These are phyloP conservation scores for Teleogryllus oceanicus DNA, from an alignment of 2,888 invertebrate species.

Conservation along the genomic window DNA sequence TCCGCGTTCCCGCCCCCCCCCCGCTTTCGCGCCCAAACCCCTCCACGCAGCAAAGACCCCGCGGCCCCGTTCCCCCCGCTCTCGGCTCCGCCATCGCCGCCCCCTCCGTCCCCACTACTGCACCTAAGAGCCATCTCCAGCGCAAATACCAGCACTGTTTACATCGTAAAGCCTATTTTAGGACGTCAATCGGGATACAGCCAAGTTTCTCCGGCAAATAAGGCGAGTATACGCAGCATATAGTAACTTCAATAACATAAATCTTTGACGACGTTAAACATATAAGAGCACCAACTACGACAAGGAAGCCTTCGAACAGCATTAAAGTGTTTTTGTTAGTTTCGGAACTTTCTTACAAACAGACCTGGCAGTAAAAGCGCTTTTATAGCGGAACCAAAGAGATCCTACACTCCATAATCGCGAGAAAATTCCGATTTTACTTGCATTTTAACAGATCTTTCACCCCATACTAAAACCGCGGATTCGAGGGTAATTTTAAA, in stretches of 20 bases:
- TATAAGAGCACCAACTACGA: not conserved
- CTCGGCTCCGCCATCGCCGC: too few species aligned
- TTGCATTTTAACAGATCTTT: not conserved
- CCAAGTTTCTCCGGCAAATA: not conserved
- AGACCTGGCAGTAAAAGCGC: not conserved
- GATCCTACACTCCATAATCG: not conserved
- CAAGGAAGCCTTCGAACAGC: not conserved
- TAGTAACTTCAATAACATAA: not conserved
- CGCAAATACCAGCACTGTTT: not conserved
- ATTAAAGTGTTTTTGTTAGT: not conserved
- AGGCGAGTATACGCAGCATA: not conserved
- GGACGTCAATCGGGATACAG: not conserved
- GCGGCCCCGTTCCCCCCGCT: too few species aligned
- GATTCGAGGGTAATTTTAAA: not conserved
- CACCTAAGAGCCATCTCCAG: not conserved
- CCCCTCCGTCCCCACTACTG: not conserved
- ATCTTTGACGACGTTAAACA: not conserved
- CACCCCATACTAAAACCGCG: not conserved
- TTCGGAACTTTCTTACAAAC: not conserved
- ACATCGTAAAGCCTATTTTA: constrained; percentile 8
- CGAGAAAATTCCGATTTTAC: not conserved
- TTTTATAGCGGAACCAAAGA: not conserved
- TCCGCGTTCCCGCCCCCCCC: too few species aligned
- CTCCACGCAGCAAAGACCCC: too few species aligned
- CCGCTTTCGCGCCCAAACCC: too few species aligned